Percentiles rank a stretch among this genome's conserved stretches.
phyloP scores from a whole-genome alignment of 2,113 vertebrate genomes.

The Saguinus midas region DNA sequence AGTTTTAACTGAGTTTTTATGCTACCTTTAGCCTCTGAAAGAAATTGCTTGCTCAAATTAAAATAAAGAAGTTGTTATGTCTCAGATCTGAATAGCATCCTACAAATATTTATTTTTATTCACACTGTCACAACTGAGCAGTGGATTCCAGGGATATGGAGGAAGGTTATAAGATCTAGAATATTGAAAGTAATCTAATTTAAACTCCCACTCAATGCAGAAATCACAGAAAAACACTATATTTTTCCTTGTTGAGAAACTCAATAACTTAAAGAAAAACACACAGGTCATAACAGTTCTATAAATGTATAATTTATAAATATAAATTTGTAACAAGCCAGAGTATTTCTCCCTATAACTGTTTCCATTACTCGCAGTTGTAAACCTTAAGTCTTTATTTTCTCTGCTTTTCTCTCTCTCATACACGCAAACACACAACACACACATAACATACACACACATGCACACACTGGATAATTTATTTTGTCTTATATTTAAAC shows the following conservation, averaged over 20 bases:
- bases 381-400: neutral
- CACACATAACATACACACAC: neutral
- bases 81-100: neutral
- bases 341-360: neutral
- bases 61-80: neutral
- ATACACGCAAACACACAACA: neutral
- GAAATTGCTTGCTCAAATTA: neutral
- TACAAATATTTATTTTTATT: neutral
- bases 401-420: neutral
- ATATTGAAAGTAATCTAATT: neutral
- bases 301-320: neutral
- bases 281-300: neutral
- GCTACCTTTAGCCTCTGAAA: neutral
- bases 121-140: neutral
- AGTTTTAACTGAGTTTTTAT: neutral
- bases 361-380: neutral
- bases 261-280: neutral
- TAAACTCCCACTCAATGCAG: neutral
- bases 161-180: neutral
- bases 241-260: neutral
- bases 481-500: neutral
- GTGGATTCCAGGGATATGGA: neutral
- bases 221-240: neutral
- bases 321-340: neutral
- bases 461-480: neutral